Base-by-base conservation (phyloP, 2,888 invertebrate species). In the Scaptomyza parva region DNA sequence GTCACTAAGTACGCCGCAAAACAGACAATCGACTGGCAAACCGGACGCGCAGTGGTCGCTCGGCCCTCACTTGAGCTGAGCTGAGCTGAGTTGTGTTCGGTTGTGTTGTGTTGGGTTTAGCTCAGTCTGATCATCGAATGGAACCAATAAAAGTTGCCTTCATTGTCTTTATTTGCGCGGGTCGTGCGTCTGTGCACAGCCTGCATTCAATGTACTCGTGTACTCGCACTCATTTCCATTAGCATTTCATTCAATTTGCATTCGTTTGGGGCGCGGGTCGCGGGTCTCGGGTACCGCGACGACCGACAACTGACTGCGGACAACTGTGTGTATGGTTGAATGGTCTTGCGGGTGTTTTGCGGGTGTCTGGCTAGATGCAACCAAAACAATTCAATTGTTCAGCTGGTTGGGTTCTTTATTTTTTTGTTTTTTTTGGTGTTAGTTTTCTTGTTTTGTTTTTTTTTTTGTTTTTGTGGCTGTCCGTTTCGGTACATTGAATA, bases 141-240 rank as follows among this genome's bases (percentile, higher is more conserved):
- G 90, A 90, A 90, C 89, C 89, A 89, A 90, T 90, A 89, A 83
- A 83, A 83, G 82, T 85, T 67, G 86, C 79, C 82, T 82, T 83
- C 82, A 83, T 83, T 83, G 82, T 83, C 78, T 82, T 82, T 79
- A 79, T 85, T 70, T 80, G 85, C 85, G 82, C 83, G 74, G 70
- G 70, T 65, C 75, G 71, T 64, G 60, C 67, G 70, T 69, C 69
- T 77, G 70, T 70, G 72, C 74, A 53, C 77, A 65, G 79, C 63
- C 63, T 76, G 77, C 71, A 70, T 75, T 63, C 66, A 65, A 68
- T 69, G 60, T 70, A 70, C 74, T 60, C 66, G 47, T 60, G 44
- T 40, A 64, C 72, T 69, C 65, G 52, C 72, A 69, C 68, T 77
- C 77, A 76, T 71, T 86, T 74, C 76, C 83, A 86, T 80, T 75